Evolutionary conservation across 2,888 invertebrate genomes (phyloP).

Genomic region (Sphaerophoria taeniata): DNA sequence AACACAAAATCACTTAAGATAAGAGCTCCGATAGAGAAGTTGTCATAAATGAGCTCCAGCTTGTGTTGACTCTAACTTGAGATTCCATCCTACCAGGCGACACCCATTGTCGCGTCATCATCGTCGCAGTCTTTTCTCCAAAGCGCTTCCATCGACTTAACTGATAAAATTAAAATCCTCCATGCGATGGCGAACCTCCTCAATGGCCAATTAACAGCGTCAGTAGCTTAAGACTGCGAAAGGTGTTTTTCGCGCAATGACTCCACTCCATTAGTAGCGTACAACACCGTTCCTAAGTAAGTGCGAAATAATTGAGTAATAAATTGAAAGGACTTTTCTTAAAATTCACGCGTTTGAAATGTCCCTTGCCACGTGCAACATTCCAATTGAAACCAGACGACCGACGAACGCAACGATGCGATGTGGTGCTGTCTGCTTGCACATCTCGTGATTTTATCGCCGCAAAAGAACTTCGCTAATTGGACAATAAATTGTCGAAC

Average conservation of each 20-base stretch:
- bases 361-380: constrained; percentile 22
- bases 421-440: no score
- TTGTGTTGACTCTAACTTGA: constrained; percentile 18
- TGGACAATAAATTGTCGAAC: constrained; percentile 72
- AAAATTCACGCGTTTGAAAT: constrained; percentile 52
- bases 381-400: constrained; percentile 24
- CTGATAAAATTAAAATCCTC: constrained; percentile 56
- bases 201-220: constrained; percentile 66
- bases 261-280: constrained; percentile 70
- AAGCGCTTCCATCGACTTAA: constrained; percentile 29
- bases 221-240: constrained; percentile 23
- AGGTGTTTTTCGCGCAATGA: constrained; percentile 68
- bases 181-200: constrained; percentile 29
- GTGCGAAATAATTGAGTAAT: constrained; percentile 74
- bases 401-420: no score
- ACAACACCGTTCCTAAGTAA: constrained; percentile 67
- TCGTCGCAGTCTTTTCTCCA: no score
- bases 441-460: constrained; percentile 41
- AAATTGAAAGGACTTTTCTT: constrained; percentile 63
- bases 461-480: constrained; percentile 53
- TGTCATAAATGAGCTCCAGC: constrained; percentile 68
- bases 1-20: constrained; percentile 35
- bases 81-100: no score
- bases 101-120: no score
- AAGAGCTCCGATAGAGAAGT: constrained; percentile 66